Base-by-base conservation (phyloP, 1,140 invertebrate genomes). In the Musca domestica region DNA sequence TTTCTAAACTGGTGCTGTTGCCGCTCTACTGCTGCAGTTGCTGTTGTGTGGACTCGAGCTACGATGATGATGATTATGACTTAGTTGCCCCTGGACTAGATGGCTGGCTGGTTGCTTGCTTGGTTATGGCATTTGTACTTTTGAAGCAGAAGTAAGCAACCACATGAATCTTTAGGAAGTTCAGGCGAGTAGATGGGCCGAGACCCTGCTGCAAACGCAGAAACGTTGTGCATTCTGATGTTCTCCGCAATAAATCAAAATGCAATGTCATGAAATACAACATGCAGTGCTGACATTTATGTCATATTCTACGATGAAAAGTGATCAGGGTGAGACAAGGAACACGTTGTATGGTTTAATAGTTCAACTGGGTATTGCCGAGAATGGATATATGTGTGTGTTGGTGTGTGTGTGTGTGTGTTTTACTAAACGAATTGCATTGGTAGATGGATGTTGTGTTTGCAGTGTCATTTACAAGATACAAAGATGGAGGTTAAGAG, bases 231-330 rank as follows among this genome's bases (percentile, higher is more conserved):
- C 56, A 61, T 61, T 51, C 41, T 65, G 41, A 49, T 46, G 51
- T 47, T 22, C 66, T 58, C 52, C 9, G 20, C 58, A 70, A 70
- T 70, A 70, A 70, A 70, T 70, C 69, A 70, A 70, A 70, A 67
- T 67, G 63, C 58, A 64, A 47, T 70, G 69, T 70, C 66, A 70
- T 70, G 67, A 70, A 70, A 70, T 70, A 46, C 61, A 70, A 67
- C 69, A 67, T 70, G 66, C 66, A 70, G 69, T 70, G 69, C 69
- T 70, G 69, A 70, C 69, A 67, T 67, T 70, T 54, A 70, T 61
- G 69, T 67, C 69, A 70, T 67, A 61, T 61, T 67, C 51, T 61
- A 48, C 68, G 34, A 64, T 63, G 68, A 56, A 63, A 61, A 20
- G 63, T 65, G 63, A 65, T 64, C 61, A 30, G 67, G 48, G 61